A percentile compares a stretch with the other conserved stretches of the same genome.
phyloP scores from a whole-genome alignment of 2,797 vertebrate genomes.

The Kryptolebias ocellatus region DNA sequence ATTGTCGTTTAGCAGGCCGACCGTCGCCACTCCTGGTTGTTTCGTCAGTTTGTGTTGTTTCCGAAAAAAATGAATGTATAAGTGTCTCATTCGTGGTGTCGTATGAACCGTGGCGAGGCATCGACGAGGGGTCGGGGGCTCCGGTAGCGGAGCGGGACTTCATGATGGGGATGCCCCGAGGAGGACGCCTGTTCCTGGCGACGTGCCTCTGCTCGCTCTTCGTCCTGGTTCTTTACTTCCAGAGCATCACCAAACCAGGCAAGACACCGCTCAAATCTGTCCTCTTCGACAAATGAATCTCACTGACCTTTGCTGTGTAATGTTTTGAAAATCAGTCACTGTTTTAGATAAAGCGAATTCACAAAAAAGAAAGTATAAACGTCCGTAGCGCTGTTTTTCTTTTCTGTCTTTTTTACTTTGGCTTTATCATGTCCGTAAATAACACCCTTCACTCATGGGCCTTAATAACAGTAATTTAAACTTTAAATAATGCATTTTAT shows the following conservation, averaged over 20 bases:
- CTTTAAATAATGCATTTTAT: not conserved
- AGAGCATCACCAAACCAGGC: conserved; percentile 87
- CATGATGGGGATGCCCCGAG: conserved; percentile 84
- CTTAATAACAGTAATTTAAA: no score
- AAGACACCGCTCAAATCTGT: conserved; percentile 31
- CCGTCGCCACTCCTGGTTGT: not conserved
- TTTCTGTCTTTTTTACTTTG: no score
- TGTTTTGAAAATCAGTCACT: not conserved
- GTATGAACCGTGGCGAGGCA: conserved; percentile 58
- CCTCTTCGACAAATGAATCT: not conserved
- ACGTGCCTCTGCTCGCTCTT: conserved; percentile 86
- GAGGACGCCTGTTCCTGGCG: conserved; percentile 84
- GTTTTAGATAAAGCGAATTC: not conserved
- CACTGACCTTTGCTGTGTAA: not conserved
- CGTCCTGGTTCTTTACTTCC: conserved; percentile 86
- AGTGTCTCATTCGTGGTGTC: conserved; percentile 18
- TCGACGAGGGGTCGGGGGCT: conserved; percentile 56
- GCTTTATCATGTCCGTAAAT: no score
- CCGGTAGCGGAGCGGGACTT: conserved; percentile 60
- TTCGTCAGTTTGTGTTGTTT: not conserved
- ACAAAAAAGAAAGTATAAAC: not conserved
- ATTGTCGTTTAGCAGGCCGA: not conserved
- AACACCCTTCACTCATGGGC: no score
- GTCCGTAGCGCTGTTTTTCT: not conserved
- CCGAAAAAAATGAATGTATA: not conserved